Conservation (phyloP, 2,888 invertebrate species). For the Amiota communis region DNA sequence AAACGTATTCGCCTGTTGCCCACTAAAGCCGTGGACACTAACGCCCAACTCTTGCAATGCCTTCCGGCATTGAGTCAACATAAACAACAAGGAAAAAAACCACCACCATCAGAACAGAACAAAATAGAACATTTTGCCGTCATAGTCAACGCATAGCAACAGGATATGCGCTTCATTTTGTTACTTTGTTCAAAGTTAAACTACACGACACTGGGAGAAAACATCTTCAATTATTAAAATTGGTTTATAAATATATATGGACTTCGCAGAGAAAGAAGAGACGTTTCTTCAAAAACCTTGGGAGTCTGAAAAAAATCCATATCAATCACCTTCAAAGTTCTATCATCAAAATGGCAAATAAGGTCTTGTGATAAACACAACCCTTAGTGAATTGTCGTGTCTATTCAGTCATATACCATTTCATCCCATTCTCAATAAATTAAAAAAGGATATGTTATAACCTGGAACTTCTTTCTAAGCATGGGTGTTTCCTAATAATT, state of each 20-base stretch:
- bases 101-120: slow-evolving; percentile 1
- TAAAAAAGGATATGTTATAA: too few relatives aligned
- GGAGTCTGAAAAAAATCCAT: too few relatives aligned
- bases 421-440: too few relatives aligned
- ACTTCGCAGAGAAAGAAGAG: background rate
- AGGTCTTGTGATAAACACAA: too few relatives aligned
- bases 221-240: background rate
- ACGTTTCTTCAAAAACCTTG: too few relatives aligned
- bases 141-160: slow-evolving; percentile 14
- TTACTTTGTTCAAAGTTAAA: slow-evolving; percentile 4
- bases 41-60: background rate
- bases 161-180: slow-evolving; percentile 24
- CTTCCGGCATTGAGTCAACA: background rate
- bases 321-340: too few relatives aligned
- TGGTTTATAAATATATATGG: too few relatives aligned
- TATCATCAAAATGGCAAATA: too few relatives aligned
- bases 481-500: too few relatives aligned
- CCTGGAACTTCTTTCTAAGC: too few relatives aligned
- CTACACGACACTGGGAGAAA: slow-evolving; percentile 7
- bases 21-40: background rate
- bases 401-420: too few relatives aligned
- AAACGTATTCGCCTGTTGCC: slow-evolving; percentile 24
- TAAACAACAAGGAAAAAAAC: background rate
- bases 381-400: too few relatives aligned
- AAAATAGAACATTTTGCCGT: background rate